Evolutionary conservation across 2,888 invertebrate species (phyloP), one percentile per base, ranked within the genome.

Genomic region (Stratiomys singularior): DNA sequence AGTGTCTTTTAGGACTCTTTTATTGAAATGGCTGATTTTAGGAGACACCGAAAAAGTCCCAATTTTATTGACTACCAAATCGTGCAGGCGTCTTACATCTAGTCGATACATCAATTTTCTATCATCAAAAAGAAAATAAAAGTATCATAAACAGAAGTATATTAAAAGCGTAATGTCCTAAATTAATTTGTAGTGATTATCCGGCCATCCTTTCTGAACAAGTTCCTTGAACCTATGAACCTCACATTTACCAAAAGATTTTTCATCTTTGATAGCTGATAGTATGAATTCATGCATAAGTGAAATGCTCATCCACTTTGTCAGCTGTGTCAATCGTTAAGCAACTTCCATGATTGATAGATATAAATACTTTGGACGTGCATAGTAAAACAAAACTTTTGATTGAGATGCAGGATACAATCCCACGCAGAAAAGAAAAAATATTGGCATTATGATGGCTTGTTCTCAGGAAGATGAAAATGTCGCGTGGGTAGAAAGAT

Each of bases 351-450:
- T 67, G 67, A 67, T 67, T 67, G 67, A 67, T 67, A 46, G 67
- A 23, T 27, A 64, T 5, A 30, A 4, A 64, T 23, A 64, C 13
- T 64, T 13, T 18, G 7, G 37, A 1, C 18, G 30, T 11, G 27
- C 28, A 30, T 64, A 64, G n/a, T 64, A 64, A 64, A 23, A 64
- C 64, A 27, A 64, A 64, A 64, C 30, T 64, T 64, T 64, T 64
- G 64, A 64, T 64, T 64, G 28, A 64, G 64, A 23, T n/a, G 15
- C 27, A 64, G 15, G 9, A 64, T 64, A 11, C 3, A 11, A 27
- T 64, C 64, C 21, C 13, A 64, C 27, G 30, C 64, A 64, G 27
- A 28, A n/a, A 64, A 27, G n/a, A n/a, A 37, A 37, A 37, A 37
- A 3, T 37, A 37, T 11, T 60, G 15, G 52, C 18, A n/a, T 52